phyloP scores from a whole-genome alignment of 1,140 invertebrate species.

The Heliconius himera region DNA sequence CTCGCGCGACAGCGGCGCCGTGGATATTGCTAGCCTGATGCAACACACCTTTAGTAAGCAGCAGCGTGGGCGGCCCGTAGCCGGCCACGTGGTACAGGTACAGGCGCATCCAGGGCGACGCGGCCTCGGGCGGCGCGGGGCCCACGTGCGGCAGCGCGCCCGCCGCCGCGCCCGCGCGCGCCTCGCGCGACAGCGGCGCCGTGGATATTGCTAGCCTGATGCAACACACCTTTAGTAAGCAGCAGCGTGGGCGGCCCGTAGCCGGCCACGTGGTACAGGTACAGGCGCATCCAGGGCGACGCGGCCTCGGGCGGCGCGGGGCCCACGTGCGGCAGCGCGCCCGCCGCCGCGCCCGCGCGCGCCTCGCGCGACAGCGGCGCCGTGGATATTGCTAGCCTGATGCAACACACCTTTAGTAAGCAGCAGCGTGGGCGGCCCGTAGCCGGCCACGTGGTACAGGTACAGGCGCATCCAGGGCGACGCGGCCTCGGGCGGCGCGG shows the following conservation, averaged over 20 bases:
- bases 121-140: conserved; percentile 90
- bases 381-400: conserved; percentile 90
- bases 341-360: conserved; percentile 85
- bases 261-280: conserved; percentile 92
- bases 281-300: conserved; percentile 96
- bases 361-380: conserved; percentile 93
- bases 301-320: conserved; percentile 91
- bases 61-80: conserved; percentile 93
- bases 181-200: conserved; percentile 92
- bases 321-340: conserved; percentile 89
- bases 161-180: conserved; percentile 86
- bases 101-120: conserved; percentile 95
- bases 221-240: conserved; percentile 88
- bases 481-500: conserved; percentile 90
- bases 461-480: conserved; percentile 97
- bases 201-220: conserved; percentile 90
- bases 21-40: conserved; percentile 89
- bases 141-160: conserved; percentile 90
- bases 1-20: conserved; percentile 93
- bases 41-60: conserved; percentile 89
- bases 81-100: conserved; percentile 93
- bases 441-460: conserved; percentile 92
- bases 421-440: conserved; percentile 93
- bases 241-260: conserved; percentile 94
- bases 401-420: conserved; percentile 89